Evolutionary conservation across 2,797 vertebrate genomes (phyloP), one percentile per base, ranked within the genome.

Genomic region (Macropus fuliginosus): DNA sequence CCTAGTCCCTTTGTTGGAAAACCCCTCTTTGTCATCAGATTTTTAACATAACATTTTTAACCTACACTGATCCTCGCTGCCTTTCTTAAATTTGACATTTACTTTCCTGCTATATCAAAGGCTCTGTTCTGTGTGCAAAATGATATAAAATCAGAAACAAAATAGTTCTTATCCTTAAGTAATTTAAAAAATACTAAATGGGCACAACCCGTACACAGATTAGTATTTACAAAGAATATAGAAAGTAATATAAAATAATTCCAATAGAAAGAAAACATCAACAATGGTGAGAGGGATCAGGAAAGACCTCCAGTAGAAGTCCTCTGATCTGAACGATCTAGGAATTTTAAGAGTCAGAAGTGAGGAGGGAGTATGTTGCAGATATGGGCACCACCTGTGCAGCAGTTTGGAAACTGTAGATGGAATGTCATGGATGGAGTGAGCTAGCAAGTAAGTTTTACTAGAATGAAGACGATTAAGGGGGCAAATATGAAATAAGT

Each of bases 1-100:
- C 34, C 92, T 95, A 55, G 29, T 54, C 54, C 90, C 54, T 91
- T 94, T 94, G 89, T 55, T 91, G 93, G 94, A 81, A 81, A 93
- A 66, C 5, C 5, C 27, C 54, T 95, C 54, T 95, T 55, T 74
- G 91, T 28, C 18, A 62, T 57, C 74, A 81, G 18, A 92, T 91
- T 28, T 94, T 40, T 94, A 93, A 94, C 50, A 14, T 55, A 56
- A 56, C 56, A 92, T 91, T 34, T 94, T 50, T 95, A 93, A 94
- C 34, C 56, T 28, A n/a, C 50, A 57, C 1, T 90, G 94, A 96
- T 90, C 46, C 46, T 31, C 10, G 87, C 12, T 54, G 95, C 54
- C 93, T 40, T 87, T 1, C 40, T 81, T 74, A 81, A 46, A 81
- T 24, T 81, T 81, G 74, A 81, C 40, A 81, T 24, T 27, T 81